Evolutionary conservation across 2,888 invertebrate species (phyloP), one percentile per base, ranked within the genome.

Genomic region (Troides helena): DNA sequence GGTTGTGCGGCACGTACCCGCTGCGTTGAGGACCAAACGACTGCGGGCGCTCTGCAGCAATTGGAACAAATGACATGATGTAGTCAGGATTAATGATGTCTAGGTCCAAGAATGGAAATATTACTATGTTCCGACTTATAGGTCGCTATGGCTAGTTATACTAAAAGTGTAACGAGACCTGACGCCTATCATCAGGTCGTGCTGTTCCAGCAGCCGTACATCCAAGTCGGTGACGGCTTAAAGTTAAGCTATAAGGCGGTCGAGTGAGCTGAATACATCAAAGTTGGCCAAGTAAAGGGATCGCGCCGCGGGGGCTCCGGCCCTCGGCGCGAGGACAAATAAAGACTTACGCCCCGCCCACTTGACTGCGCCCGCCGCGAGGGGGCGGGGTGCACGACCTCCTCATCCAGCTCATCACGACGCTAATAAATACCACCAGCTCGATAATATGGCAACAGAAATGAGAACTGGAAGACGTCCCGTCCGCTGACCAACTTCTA

Each of bases 41-140:
- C 0, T 87, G 84, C 17, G 89, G 87, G 0, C 88, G 89, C 78
- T 83, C 92, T 92, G 87, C 0, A 86, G 88, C 86, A 90, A 89
- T 23, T 65, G 8, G 12, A 56, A 39, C 46, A 62, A 53, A 63
- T 10, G 39, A 39, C 39, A 39, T 39, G 39, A 39, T 39, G 39
- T 39, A 39, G 39, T 30, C 4, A 30, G 30, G 30, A 30, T 30
- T 30, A 30, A 5, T 30, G 30, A 30, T 4, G 30, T 30, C 5
- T 30, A 30, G 30, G 30, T 30, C 30, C 30, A 4, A 3, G 4
- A 30, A 30, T 30, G 30, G 4, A 30, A 30, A 30, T 30, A 30
- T 30, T 30, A 30, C 30, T 30, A 30, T 30, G 30, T 30, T 30
- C 30, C 4, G 30, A 5, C 30, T 3, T 30, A 30, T 5, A 30